Conservation (phyloP, 1,140 invertebrate genomes). For the Tetragnatha versicolor region DNA sequence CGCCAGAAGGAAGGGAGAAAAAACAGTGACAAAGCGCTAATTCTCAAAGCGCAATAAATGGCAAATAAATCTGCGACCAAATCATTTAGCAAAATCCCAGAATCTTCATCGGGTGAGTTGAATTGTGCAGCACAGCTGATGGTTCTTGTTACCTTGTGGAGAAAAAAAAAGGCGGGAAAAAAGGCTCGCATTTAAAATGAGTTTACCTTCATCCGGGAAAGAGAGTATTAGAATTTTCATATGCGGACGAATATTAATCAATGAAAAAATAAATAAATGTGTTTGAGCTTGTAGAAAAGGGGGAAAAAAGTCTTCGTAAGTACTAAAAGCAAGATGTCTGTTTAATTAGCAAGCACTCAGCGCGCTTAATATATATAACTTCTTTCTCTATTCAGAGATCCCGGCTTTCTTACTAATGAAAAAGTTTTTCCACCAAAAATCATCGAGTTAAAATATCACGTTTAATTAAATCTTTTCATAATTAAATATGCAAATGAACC, state of each 20-base stretch:
- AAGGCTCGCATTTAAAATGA: background rate
- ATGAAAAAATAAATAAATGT: conserved; percentile 29
- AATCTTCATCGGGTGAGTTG: no score
- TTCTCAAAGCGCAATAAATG: no score
- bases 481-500: conserved; percentile 56
- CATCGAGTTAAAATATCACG: conserved; percentile 55
- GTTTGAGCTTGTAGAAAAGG: background rate
- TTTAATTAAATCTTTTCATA: conserved; percentile 56
- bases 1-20: background rate
- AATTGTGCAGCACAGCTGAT: no score
- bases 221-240: conserved; percentile 38
- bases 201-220: background rate
- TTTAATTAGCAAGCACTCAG: conserved; percentile 45
- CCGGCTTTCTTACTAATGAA: conserved; percentile 44
- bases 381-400: conserved; percentile 26
- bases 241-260: conserved; percentile 39
- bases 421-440: conserved; percentile 56
- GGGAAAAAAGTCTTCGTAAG: background rate
- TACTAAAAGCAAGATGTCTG: conserved; percentile 51
- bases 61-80: no score
- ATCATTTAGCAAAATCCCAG: no score
- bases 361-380: conserved; percentile 30
- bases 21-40: no score
- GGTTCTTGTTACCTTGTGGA: no score
- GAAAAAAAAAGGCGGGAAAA: background rate